Base-by-base conservation (phyloP, 2,888 invertebrate species). In the Galerucella calmariensis region DNA sequence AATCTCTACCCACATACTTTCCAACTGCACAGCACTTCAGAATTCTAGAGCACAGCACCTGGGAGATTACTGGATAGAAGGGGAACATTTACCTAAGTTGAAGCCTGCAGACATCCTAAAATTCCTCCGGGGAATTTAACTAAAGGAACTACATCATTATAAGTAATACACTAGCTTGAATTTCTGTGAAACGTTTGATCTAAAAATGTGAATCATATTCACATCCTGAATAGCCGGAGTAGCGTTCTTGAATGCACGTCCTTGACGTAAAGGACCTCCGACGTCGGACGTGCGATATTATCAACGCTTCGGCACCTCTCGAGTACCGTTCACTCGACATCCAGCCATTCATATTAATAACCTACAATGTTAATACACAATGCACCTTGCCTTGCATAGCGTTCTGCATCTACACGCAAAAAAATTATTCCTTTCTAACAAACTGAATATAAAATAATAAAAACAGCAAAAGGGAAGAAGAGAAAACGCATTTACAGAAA, bases 341-440 rank as follows among this genome's bases (percentile, higher is more conserved):
- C 73, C 75, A 73, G 73, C 79, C 72, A 76, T 78, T 82, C 83
- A 83, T 83, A 83, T 82, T 83, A 83, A 83, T 82, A 81, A 80
- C 79, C 76, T 72, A 68, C 77, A 77, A 72, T 75, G 77, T 78
- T 73, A 77, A 69, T 72, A 61, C 73, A 72, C 72, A 73, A 77
- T 75, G 77, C 77, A 72, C 73, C 78, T 78, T 76, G 74, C 76
- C 78, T 74, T 46, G 63, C 24, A 65, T 24, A 46, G 20, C 20
- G 12, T 16, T 46, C 16, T 20, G 16, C 14, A 6, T 14, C 12
- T 65, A 65, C 63, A 65, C 63, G 3, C 16, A 65, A 46, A 65
- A 65, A 65, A 46, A 65, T 46, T 58, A 16, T 24, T 16, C 8
- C 9, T 41, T 35, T 35, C 1, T 6, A 35, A 35, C 35, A 35